These are phyloP conservation scores for Baccha elongata DNA, from an alignment of 2,888 invertebrate genomes.

Conservation along the genomic window DNA sequence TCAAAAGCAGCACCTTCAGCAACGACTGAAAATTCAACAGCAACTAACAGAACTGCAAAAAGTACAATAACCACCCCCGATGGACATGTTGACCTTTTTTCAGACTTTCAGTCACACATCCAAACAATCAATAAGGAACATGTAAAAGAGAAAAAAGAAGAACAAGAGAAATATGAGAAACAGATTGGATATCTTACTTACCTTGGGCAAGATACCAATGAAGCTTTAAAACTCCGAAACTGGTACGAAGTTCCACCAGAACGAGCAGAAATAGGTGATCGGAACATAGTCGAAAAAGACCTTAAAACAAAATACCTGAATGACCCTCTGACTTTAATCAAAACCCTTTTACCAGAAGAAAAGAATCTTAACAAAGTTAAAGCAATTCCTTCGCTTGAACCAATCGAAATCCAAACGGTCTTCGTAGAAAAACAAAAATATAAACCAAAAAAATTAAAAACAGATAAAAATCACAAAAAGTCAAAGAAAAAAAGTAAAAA, in stretches of 20 bases:
- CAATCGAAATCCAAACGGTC: neutral
- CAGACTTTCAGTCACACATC: conserved; percentile 90
- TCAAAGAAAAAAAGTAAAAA: conserved; percentile 38
- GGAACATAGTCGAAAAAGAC: conserved; percentile 83
- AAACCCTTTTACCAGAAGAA: conserved; percentile 77
- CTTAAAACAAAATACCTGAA: conserved; percentile 86
- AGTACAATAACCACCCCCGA: conserved; percentile 61
- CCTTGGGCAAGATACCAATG: conserved; percentile 95
- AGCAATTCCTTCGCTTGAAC: neutral
- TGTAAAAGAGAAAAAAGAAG: conserved; percentile 94
- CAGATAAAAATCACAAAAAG: conserved; percentile 71
- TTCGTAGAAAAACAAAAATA: conserved; percentile 79
- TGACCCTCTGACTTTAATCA: conserved; percentile 90
- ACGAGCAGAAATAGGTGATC: conserved; percentile 76
- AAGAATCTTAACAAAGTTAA: conserved; percentile 23
- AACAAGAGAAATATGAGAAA: conserved; percentile 98
- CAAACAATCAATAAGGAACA: conserved; percentile 91
- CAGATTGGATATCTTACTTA: conserved; percentile 98
- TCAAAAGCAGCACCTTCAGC: conserved; percentile 74
- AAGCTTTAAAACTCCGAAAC: conserved; percentile 91
- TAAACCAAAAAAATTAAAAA: conserved; percentile 59
- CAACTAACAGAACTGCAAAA: conserved; percentile 47
- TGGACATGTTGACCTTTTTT: conserved; percentile 93
- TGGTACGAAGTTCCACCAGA: conserved; percentile 93
- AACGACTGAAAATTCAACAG: conserved; percentile 74